Evolutionary conservation across 2,113 vertebrate species (phyloP), one percentile per base, ranked within the genome.

Genomic region (Emydocephalus ijimae): DNA sequence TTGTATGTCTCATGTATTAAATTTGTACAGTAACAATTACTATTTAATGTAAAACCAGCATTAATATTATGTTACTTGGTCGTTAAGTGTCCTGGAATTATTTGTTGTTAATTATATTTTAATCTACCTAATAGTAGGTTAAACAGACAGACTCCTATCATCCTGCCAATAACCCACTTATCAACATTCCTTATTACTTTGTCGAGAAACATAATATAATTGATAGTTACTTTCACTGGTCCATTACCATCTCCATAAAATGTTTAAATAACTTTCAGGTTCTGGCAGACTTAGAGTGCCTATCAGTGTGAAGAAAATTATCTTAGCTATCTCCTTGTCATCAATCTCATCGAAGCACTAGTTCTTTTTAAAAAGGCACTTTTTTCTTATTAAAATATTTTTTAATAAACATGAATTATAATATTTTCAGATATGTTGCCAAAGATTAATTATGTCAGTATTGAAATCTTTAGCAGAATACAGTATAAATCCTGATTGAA

Each of bases 201-300:
- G n/a, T 56, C 54, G 54, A 90, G 90, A 57, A 39, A 69, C 87
- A 94, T 45, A 39, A 85, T 89, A 93, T 89, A 93, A 59, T 86
- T 90, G 56, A 57, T 90, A 92, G 90, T 89, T 92, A 57, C 89
- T 92, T 92, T 74, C 50, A 94, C 87, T 92, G 89, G 90, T 92
- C 89, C 6, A 91, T 50, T 64, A 74, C 93, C 93, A 52, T 74
- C 69, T 92, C n/a, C 0, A 92, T 91, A 94, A 81, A 56, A 91
- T 93, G 92, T 93, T 88, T 64, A 96, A 96, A 96, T 93, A 89
- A 39, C 23, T 57, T 89, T 43, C 34, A 57, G 10, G 88, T 57
- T 89, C 52, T 89, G 55, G 9, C 88, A 89, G 39, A 34, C 54
- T 21, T 89, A 20, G 88, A 89, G 55, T 89, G 21, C 11, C 34